A percentile compares a stretch with the other conserved stretches of the same genome.
phyloP scores from a whole-genome alignment of 2,113 vertebrate genomes.

The Oreotrochilus melanogaster region DNA sequence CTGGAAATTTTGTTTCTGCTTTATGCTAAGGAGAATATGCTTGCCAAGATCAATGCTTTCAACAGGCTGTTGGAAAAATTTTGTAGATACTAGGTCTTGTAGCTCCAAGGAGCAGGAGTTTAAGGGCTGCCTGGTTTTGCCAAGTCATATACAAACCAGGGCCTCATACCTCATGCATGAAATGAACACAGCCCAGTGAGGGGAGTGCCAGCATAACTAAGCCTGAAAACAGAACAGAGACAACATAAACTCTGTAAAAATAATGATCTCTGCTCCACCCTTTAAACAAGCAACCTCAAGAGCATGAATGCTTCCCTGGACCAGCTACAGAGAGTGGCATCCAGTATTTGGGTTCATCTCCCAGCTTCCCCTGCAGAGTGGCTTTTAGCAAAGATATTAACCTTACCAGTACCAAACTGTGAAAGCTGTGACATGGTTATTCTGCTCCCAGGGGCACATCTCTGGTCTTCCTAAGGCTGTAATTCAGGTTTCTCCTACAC shows the following conservation, averaged over 20 bases:
- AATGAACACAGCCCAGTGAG: not conserved
- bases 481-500: not conserved
- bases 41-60: not conserved
- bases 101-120: not conserved
- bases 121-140: not conserved
- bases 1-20: conserved; percentile 41
- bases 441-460: not conserved
- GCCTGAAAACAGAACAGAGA: conserved; percentile 25
- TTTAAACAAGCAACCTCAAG: not conserved
- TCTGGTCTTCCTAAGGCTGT: not conserved
- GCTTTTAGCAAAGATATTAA: not conserved
- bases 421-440: not conserved
- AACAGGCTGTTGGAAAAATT: not conserved
- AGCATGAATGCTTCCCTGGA: not conserved
- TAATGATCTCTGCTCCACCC: conserved; percentile 16
- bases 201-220: not conserved
- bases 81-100: not conserved
- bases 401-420: not conserved
- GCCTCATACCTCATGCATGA: not conserved
- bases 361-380: not conserved
- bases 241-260: conserved; percentile 24
- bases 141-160: conserved; percentile 24
- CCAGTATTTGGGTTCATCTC: not conserved
- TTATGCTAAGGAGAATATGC: not conserved
- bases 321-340: not conserved